Evolutionary conservation across 2,888 invertebrate genomes (phyloP).

Genomic region (Cerastis rubricosa): DNA sequence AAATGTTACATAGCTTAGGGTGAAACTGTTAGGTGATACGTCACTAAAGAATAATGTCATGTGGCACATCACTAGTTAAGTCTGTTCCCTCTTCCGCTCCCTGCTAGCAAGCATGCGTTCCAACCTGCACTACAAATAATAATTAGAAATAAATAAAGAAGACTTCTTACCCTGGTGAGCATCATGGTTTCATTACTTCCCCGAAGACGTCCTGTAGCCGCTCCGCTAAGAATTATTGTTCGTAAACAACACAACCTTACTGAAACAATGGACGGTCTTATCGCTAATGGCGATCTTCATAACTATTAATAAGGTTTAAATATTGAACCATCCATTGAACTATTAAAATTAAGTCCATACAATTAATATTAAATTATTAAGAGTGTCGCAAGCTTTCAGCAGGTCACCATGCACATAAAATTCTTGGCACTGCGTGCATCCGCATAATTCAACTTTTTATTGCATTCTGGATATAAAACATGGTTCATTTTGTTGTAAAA

Average conservation of each 20-base stretch:
- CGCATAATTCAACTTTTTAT: slow-evolving; percentile 18
- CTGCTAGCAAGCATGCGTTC: too few species aligned
- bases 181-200: too few species aligned
- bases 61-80: too few species aligned
- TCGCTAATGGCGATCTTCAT: background rate
- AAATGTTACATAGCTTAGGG: background rate
- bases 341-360: background rate
- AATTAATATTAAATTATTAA: background rate
- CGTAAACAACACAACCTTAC: too few species aligned
- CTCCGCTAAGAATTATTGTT: too few species aligned
- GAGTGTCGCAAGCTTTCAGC: background rate
- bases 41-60: too few species aligned
- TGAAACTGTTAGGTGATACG: too few species aligned
- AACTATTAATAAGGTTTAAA: background rate
- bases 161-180: too few species aligned
- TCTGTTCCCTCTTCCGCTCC: too few species aligned
- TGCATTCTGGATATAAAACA: background rate
- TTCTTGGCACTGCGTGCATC: background rate
- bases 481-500: background rate
- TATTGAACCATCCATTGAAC: background rate
- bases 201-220: too few species aligned
- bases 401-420: slow-evolving; percentile 4
- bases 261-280: background rate
- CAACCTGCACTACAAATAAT: too few species aligned
- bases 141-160: too few species aligned